Evolutionary conservation across 2,113 vertebrate species (phyloP), one percentile per base, ranked within the genome.

Genomic region (Corythoichthys haematopterus): DNA sequence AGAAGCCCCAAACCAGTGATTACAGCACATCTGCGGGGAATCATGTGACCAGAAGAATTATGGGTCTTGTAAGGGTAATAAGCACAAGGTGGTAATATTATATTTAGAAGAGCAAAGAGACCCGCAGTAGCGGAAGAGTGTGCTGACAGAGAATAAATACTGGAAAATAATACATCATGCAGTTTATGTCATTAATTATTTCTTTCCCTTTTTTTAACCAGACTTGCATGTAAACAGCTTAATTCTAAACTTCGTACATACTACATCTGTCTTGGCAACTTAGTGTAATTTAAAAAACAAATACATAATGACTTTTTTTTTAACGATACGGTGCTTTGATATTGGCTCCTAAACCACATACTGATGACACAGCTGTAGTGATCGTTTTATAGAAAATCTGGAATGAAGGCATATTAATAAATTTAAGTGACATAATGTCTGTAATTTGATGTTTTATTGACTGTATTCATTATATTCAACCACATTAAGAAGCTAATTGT

Each of bases 1-100:
- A 90, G 85, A 88, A 90, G 88, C 87, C 89, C 78, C 78, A 91
- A 88, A 84, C 87, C 75, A 70, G 84, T 92, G 85, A 91, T 92
- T 92, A 92, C 77, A 3, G 36, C 87, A 91, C 88, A 91, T 92
- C 88, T 92, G 90, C 79, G 86, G 78, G 82, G 70, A 75, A 53
- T 77, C 81, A 77, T 78, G 74, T 83, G 85, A 86, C 38, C 60
- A 57, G 55, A 57, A 57, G 80, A 60, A 83, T 83, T 85, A 80
- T 60, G 75, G 80, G 78, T 71, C 67, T 70, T 57, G 80, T 69
- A 65, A 62, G 79, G 16, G 60, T 69, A 71, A 45, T 61, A 45
- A 38, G 70, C 68, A 66, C 70, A 51, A 46, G 43, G 43, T 33
- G 43, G 40, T 62, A 28, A 46, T 62, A 46, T 62, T 62, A 62